Evolutionary conservation across 2,888 invertebrate species (phyloP).

Genomic region (Acrocyrtus sp.): DNA sequence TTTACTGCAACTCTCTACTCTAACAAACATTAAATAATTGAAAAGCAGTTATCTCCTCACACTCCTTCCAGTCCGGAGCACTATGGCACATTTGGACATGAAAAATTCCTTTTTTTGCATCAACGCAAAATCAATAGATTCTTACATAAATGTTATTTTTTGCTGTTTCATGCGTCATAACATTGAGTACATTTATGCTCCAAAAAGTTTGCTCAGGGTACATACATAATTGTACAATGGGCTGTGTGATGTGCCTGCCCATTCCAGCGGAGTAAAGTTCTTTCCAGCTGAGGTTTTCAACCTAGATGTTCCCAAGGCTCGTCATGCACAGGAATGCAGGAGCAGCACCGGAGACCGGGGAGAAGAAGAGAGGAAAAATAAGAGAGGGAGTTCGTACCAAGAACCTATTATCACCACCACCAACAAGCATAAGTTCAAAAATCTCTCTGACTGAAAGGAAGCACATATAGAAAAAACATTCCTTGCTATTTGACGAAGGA

Average conservation of each 20-base stretch:
- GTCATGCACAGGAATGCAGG: too few relatives aligned
- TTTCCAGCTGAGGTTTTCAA: too few relatives aligned
- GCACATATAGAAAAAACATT: slow-evolving; percentile 1
- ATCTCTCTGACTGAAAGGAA: slow-evolving; percentile 1
- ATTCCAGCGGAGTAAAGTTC: background rate
- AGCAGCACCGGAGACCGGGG: too few relatives aligned
- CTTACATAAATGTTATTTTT: too few relatives aligned
- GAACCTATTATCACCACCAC: slow-evolving; percentile 32
- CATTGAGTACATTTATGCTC: background rate
- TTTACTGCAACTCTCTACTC: too few relatives aligned
- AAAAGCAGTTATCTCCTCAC: background rate
- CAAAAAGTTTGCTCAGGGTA: background rate
- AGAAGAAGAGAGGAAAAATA: background rate
- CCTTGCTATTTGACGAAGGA: slow-evolving; percentile 9
- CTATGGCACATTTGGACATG: background rate
- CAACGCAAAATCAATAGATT: too few relatives aligned
- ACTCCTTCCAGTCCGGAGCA: background rate
- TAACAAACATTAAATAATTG: too few relatives aligned
- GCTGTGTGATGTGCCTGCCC: background rate
- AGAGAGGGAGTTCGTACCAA: slow-evolving; percentile 29
- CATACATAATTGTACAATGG: background rate
- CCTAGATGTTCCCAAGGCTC: too few relatives aligned
- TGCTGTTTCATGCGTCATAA: too few relatives aligned
- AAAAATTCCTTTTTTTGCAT: too few relatives aligned
- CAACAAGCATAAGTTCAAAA: slow-evolving; percentile 26